These are phyloP conservation scores for Engystomops pustulosus DNA, from an alignment of 2,113 vertebrate species.

Conservation along the genomic window DNA sequence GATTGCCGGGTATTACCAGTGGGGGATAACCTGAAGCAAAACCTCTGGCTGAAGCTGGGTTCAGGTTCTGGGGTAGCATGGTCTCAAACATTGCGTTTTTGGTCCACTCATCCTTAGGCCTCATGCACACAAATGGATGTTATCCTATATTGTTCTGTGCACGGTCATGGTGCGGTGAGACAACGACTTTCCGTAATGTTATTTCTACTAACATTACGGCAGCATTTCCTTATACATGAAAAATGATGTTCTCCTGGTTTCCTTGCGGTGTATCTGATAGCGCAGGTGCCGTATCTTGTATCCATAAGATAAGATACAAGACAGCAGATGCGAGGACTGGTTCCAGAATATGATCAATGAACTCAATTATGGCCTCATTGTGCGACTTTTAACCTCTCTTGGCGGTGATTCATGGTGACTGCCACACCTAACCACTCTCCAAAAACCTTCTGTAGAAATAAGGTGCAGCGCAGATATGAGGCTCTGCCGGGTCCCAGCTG, in stretches of 20 bases:
- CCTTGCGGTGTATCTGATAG: constrained; percentile 16
- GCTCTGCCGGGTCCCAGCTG: constrained; percentile 81
- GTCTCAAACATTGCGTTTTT: no score
- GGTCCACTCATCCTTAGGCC: no score
- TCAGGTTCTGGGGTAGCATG: no score
- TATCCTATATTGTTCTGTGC: no score
- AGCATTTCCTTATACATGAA: constrained; percentile 3
- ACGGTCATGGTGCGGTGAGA: no score
- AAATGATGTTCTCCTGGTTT: constrained; percentile 27
- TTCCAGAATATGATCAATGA: constrained; percentile 85
- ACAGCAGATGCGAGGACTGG: constrained; percentile 35
- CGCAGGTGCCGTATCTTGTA: constrained; percentile 57
- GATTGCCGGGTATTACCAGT: no score
- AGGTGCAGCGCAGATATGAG: constrained; percentile 65
- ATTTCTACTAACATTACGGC: neutral
- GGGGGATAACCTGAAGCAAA: no score
- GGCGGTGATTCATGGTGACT: constrained; percentile 75
- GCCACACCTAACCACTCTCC: constrained; percentile 74
- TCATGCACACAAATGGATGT: no score
- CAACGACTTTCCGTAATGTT: neutral
- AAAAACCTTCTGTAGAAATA: constrained; percentile 81
- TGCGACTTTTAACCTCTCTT: constrained; percentile 71
- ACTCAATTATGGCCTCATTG: constrained; percentile 84
- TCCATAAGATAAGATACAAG: constrained; percentile 61
- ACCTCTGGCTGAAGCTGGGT: no score